Evolutionary conservation across 2,888 invertebrate species (phyloP), one percentile per base, ranked within the genome.

Genomic region (Neria commutata): DNA sequence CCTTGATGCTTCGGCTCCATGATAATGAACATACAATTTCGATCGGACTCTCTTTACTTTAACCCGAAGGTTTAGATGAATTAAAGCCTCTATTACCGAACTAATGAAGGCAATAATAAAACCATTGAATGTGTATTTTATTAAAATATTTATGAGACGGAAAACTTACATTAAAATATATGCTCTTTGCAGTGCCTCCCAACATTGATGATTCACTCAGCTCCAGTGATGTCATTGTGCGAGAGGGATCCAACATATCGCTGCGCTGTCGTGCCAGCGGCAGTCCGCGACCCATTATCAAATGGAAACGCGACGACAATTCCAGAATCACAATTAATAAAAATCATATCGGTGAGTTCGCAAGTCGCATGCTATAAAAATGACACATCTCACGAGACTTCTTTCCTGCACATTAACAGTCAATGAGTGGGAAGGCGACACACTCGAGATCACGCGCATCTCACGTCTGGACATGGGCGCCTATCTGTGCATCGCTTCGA

Each of bases 231-330:
- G 91, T 92, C 68, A 94, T 94, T 79, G 93, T 94, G 55, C 87
- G 94, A 60, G 95, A 95, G 85, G 91, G 91, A 67, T 89, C 92
- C 74, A 94, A 94, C 84, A 92, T 94, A 75, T 92, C 91, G 67
- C 85, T 95, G 78, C 89, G 89, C 78, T 95, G 95, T 83, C 90
- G 90, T 80, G 94, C 94, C 72, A 90, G 90, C 73, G 94, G 94
- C 76, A 93, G 91, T 77, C 95, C 95, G 69, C 86, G 88, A 76
- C 94, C 95, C 66, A 89, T 87, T 77, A 92, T 94, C 82, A 92
- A 91, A 84, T 95, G 95, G 94, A 92, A 92, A 83, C 86, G 94
- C 73, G 94, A 94, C 83, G 94, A 94, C 84, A 91, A 90, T 82
- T 88, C 89, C 72, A 90, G 89, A 84, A 94, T 94, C 81, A 87